Conservation (phyloP, 1,140 invertebrate species). For the Eriosoma lanigerum region DNA sequence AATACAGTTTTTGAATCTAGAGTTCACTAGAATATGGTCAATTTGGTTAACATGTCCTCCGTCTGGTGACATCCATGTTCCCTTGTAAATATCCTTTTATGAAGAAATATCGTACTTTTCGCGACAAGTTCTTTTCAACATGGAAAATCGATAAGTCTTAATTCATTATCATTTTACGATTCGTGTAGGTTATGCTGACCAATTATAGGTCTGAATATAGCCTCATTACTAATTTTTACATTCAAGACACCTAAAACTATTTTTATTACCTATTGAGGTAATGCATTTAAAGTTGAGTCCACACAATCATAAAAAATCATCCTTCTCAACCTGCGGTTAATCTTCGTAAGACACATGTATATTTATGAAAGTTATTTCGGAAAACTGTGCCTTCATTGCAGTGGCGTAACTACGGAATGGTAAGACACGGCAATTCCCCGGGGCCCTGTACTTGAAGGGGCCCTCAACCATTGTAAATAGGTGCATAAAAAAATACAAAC, state of each 20-base stretch:
- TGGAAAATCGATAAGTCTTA: conserved; percentile 10
- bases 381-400: conserved; percentile 6
- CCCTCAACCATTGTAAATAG: too few species aligned
- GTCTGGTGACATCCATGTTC: conserved; percentile 21
- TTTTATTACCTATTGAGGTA: background rate
- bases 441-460: too few species aligned
- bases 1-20: conserved; percentile 18
- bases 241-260: conserved; percentile 5
- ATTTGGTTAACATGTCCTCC: conserved; percentile 13
- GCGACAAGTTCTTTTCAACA: background rate
- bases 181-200: background rate
- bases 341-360: background rate
- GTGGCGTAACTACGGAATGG: too few species aligned
- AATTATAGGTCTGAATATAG: conserved; percentile 1
- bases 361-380: conserved; percentile 15
- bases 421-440: too few species aligned
- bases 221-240: background rate
- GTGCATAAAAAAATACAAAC: too few species aligned
- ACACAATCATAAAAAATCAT: conserved; percentile 20
- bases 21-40: background rate
- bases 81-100: conserved; percentile 34
- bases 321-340: conserved; percentile 3
- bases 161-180: background rate
- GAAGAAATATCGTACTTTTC: conserved; percentile 31
- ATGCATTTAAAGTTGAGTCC: background rate